phyloP scores from a whole-genome alignment of 2,888 invertebrate genomes.

The Melinaea marsaeus region DNA sequence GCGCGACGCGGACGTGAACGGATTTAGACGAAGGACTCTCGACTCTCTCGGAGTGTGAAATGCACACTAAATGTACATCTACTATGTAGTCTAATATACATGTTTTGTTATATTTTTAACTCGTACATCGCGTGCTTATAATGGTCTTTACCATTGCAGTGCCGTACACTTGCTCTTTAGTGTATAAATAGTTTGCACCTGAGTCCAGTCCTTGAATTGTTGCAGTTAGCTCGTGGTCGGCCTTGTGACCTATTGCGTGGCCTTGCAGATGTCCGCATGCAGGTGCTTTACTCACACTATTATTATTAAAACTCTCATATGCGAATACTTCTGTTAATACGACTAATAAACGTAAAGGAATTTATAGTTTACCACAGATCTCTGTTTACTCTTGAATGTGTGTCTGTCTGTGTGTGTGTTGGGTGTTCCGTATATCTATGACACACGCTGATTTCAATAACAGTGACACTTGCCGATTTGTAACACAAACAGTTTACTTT shows the following conservation, averaged over 20 bases:
- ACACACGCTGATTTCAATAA: conserved; percentile 28
- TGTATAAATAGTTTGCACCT: conserved; percentile 45
- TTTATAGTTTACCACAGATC: neutral
- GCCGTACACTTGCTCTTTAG: conserved; percentile 11
- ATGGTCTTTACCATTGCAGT: neutral
- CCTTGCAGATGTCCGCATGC: conserved; percentile 49
- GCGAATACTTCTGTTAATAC: neutral
- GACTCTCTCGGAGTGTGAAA: conserved; percentile 22
- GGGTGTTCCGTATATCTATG: conserved; percentile 16
- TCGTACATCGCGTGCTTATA: no score
- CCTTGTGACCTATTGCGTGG: conserved; percentile 70
- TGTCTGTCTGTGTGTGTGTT: conserved; percentile 2
- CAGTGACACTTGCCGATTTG: conserved; percentile 60
- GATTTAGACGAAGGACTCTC: conserved; percentile 55
- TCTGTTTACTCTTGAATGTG: neutral
- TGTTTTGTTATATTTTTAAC: no score
- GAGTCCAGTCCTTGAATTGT: conserved; percentile 54
- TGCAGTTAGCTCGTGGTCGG: conserved; percentile 52
- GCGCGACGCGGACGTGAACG: conserved; percentile 62
- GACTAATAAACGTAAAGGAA: neutral
- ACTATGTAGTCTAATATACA: no score
- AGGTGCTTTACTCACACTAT: conserved; percentile 26
- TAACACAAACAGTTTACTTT: conserved; percentile 66
- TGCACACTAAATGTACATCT: conserved; percentile 38
- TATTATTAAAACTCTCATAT: neutral